Evolutionary conservation across 2,113 vertebrate species (phyloP).

Genomic region (Semnornis frantzii): DNA sequence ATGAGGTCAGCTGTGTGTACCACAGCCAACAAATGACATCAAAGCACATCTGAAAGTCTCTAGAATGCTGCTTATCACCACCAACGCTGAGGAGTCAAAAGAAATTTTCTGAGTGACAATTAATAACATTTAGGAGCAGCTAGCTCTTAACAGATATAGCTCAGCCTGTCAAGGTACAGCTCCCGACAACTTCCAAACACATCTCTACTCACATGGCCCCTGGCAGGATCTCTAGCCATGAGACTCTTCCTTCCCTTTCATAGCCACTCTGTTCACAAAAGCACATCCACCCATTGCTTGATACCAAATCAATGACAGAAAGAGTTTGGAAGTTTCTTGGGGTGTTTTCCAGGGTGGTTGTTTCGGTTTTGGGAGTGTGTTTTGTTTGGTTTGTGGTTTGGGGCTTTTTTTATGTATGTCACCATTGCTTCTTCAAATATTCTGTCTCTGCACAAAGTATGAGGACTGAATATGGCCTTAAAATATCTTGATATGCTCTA

Average conservation of each 20-base stretch:
- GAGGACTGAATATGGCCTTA: neutral
- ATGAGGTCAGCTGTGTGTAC: rapidly evolving
- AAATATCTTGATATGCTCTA: neutral
- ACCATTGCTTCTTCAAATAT: neutral
- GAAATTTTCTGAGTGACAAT: neutral
- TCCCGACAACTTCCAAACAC: neutral
- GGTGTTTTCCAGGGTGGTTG: too few relatives aligned
- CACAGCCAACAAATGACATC: neutral
- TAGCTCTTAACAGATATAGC: neutral
- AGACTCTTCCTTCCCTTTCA: neutral
- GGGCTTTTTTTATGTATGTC: neutral
- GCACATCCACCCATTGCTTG: neutral
- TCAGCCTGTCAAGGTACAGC: neutral
- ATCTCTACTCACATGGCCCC: neutral
- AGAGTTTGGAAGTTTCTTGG: neutral
- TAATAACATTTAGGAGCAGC: neutral
- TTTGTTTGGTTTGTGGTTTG: too few relatives aligned
- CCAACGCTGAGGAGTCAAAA: neutral
- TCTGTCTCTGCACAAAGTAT: neutral
- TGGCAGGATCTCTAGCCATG: neutral
- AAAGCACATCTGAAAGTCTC: neutral
- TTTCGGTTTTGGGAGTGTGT: neutral
- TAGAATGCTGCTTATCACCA: neutral
- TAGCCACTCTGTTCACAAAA: neutral
- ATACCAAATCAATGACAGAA: neutral